Evolutionary conservation across 2,113 vertebrate species (phyloP).

Genomic region (Lipotes vexillifer): DNA sequence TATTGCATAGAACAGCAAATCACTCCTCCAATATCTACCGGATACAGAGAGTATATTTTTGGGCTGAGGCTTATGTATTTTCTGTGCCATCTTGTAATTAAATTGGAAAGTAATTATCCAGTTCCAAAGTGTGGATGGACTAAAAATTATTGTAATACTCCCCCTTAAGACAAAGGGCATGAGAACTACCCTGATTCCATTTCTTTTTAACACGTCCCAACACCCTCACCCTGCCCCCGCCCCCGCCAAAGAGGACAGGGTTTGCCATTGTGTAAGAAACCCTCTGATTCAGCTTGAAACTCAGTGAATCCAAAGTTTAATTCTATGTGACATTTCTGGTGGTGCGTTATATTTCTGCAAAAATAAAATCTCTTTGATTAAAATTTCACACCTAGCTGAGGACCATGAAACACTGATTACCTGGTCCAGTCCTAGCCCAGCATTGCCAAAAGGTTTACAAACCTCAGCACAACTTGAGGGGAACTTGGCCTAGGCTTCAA

Average conservation of each 20-base stretch:
- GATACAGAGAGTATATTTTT: not conserved
- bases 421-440: slow-evolving; percentile 55
- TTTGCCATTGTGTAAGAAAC: not conserved
- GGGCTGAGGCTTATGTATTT: not conserved
- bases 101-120: slow-evolving; percentile 45
- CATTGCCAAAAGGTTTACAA: slow-evolving; percentile 72
- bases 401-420: slow-evolving; percentile 67
- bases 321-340: slow-evolving; percentile 65
- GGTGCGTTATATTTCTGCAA: slow-evolving; percentile 54
- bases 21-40: not conserved
- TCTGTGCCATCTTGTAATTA: slow-evolving; percentile 56
- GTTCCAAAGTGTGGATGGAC: slow-evolving; percentile 15
- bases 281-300: slow-evolving; percentile 40
- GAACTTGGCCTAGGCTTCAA: slow-evolving; percentile 71
- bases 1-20: not conserved
- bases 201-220: not conserved
- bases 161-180: not conserved
- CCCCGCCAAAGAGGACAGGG: not conserved
- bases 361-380: slow-evolving; percentile 70
- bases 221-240: too few relatives aligned
- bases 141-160: slow-evolving; percentile 34
- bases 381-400: slow-evolving; percentile 75
- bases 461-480: slow-evolving; percentile 75
- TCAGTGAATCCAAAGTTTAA: slow-evolving; percentile 54
- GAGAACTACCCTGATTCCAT: not conserved